Evolutionary conservation across 2,797 vertebrate species (phyloP), one percentile per base, ranked within the genome.

Genomic region (Lacerta viridis): DNA sequence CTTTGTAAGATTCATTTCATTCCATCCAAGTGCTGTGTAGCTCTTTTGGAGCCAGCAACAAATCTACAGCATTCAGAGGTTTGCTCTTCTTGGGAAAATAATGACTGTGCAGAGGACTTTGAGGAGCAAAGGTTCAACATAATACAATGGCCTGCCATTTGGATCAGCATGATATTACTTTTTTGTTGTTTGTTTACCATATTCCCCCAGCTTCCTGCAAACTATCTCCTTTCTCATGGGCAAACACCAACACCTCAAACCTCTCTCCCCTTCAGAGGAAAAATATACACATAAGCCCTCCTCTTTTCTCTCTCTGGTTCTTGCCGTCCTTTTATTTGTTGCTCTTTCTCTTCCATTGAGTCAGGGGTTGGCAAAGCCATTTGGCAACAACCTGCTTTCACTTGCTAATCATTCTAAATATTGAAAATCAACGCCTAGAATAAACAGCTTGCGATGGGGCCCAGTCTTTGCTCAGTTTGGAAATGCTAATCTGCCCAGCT

Each of bases 371-470:
- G 96, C 96, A 1, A 66, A 94, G 93, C 96, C 96, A 94, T 93
- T 72, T 59, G 90, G 95, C 95, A 96, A 95, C 92, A 92, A 75
- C 89, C 85, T 69, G 94, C 96, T 96, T 97, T 97, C 96, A 97
- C 96, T 97, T 97, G 97, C 97, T 97, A 97, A 97, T 97, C 96
- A 96, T 97, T 95, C 96, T 96, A 97, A 96, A 97, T 97, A 97
- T 97, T 97, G 96, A 96, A 96, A 96, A 95, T 95, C 95, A 95
- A 94, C 89, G 68, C 93, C 92, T 86, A 96, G 95, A 96, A 95
- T 95, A 96, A 94, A 78, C 95, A 96, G 95, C 94, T 94, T 76
- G 92, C 91, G 93, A 95, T 36, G 90, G 92, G 90, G 92, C 93
- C 94, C 87, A 92, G 92, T 95, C 94, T 94, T 94, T 89, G 43